Evolutionary conservation across 2,888 invertebrate species (phyloP), one percentile per base, ranked within the genome.

Genomic region (Yponomeuta evonymella): DNA sequence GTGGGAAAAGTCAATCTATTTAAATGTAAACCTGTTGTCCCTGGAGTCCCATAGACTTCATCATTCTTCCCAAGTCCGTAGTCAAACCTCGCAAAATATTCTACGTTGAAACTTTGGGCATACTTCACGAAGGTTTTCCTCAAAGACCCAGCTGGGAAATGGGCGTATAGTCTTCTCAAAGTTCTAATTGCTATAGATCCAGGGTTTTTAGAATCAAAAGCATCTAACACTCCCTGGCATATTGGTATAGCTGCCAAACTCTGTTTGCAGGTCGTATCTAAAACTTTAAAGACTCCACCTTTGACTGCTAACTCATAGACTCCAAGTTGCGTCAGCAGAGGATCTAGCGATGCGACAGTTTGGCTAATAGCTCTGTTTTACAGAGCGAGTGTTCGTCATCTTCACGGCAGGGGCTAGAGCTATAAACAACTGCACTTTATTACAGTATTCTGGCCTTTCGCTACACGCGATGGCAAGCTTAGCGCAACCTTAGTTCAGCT

Each of bases 401-500:
- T 90, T 94, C 1, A 94, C 94, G 23, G 95, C 93, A 0, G 95
- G 95, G 0, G 94, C 94, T 73, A 95, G 78, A 9, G 93, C 92
- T 76, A 93, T 89, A 84, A 93, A 92, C 0, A 90, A 84, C n/a
- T 85, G 81, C 9, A 95, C 87, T 81, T 94, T 94, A 0, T 84
- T 76, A 79, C 94, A 94, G 75, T 94, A 94, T 71, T 93, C 91
- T 0, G 94, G 93, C 29, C 80, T 78, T 73, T 89, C 83, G 2
- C 93, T 90, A 58, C 90, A 85, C 93, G 94, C 93, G 0, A 94
- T 93, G 79, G 90, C 94, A 76, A 94, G 94, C n/a, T 83, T 81
- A 1, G 94, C 94, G 0, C 94, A 93, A 33, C 96, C 96, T 77
- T 93, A 96, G 75, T 94, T 94, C 0, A 96, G 72, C 70, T 94